Percentiles rank a stretch among this genome's conserved stretches.
phyloP scores from a whole-genome alignment of 1,140 invertebrate genomes.

The Drosophila kohkoa region DNA sequence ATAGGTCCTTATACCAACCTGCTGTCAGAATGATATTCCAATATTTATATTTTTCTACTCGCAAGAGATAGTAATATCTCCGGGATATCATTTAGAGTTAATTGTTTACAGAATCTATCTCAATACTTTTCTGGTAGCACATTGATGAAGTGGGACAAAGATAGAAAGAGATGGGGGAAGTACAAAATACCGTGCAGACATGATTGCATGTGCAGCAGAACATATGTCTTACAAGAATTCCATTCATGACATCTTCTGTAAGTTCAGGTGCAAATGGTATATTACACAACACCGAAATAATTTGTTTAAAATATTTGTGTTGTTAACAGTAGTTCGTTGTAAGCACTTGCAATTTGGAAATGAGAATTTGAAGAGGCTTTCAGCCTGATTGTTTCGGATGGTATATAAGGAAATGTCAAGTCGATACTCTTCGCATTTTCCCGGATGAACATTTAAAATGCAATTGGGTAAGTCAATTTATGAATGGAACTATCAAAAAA shows the following conservation, averaged over 20 bases:
- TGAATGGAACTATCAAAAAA: neutral
- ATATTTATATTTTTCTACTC: too few relatives aligned
- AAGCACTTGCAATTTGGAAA: slow-evolving; percentile 13
- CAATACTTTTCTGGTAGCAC: too few relatives aligned
- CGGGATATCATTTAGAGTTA: too few relatives aligned
- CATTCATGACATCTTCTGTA: neutral
- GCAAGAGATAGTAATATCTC: too few relatives aligned
- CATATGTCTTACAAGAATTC: slow-evolving; percentile 23
- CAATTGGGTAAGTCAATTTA: slow-evolving; percentile 54
- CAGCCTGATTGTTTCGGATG: slow-evolving; percentile 30
- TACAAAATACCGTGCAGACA: neutral
- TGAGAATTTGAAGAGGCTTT: slow-evolving; percentile 42
- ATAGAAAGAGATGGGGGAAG: neutral
- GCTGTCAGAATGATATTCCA: too few relatives aligned
- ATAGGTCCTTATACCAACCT: too few relatives aligned
- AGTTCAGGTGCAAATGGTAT: neutral
- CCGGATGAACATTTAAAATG: slow-evolving; percentile 58
- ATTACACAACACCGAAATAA: neutral
- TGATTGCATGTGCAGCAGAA: neutral
- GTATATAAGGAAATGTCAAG: slow-evolving; percentile 53
- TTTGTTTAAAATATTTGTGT: neutral
- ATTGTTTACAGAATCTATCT: too few relatives aligned
- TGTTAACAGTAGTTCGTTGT: slow-evolving; percentile 12
- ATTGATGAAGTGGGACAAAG: neutral
- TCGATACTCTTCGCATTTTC: slow-evolving; percentile 26